Evolutionary conservation across 1,140 invertebrate genomes (phyloP), one percentile per base, ranked within the genome.

Genomic region (Daktulosphaira vitifoliae): DNA sequence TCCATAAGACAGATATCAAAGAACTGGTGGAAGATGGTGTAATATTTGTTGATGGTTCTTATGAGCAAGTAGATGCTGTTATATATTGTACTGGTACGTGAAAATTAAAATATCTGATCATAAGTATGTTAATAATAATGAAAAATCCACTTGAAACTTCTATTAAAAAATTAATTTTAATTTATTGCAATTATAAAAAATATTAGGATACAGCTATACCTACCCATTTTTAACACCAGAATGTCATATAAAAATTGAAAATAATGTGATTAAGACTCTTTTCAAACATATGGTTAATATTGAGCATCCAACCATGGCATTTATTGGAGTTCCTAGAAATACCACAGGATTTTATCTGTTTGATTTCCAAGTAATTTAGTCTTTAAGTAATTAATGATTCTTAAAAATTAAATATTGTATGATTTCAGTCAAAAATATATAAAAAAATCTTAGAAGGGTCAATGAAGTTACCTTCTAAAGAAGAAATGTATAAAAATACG

Each of bases 241-340:
- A 1, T 89, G 87, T 71, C 81, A 81, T 2, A 78, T 92, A 23
- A 75, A 73, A 18, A 85, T 90, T 1, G 82, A 87, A 20, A 82
- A 89, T 29, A 88, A 90, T 71, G 84, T 83, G 72, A 84, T 96
- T 1, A 82, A 82, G 69, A 87, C 88, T 0, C 81, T 96, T 1
- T 95, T 90, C 79, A 90, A 91, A 70, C 90, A 95, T 72, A 72
- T 92, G 33, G 81, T 95, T 44, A 86, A 91, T 70, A 85, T 85
- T 20, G 77, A 84, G 64, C 83, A 86, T 71, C 87, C 89, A n/a
- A 81, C 81, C 18, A 81, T 96, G 76, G 85, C 81, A 50, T 80
- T 95, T 64, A 81, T 94, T 68, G 90, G 90, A 2, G 76, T 95
- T 16, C 85, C 86, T 3, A 87, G 83, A 72, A 83, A 83, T 68